Evolutionary conservation across 2,113 vertebrate genomes (phyloP).

Genomic region (Anoplopoma fimbria): DNA sequence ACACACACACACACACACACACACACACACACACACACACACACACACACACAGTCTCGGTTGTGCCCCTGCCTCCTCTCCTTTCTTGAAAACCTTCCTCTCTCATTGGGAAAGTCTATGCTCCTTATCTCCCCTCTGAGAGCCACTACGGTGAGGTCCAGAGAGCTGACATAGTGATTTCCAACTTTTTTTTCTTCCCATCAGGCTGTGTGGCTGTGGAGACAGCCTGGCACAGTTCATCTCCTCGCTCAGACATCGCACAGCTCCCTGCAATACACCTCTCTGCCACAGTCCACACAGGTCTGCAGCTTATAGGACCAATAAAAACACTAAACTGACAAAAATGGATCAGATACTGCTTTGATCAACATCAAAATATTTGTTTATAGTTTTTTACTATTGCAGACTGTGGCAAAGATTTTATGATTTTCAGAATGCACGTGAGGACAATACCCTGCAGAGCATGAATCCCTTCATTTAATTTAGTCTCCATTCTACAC

Average conservation of each 20-base stretch:
- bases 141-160: conserved; percentile 33
- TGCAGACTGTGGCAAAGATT: background rate
- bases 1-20: background rate
- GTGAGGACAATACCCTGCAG: background rate
- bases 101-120: conserved; percentile 40
- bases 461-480: background rate
- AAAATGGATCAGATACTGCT: background rate
- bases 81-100: conserved; percentile 1
- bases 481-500: background rate
- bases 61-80: background rate
- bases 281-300: conserved; percentile 1
- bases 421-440: background rate
- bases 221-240: conserved; percentile 18
- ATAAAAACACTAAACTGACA: background rate
- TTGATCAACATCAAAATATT: background rate
- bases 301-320: background rate
- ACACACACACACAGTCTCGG: background rate
- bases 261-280: conserved; percentile 12
- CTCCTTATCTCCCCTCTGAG: conserved; percentile 40
- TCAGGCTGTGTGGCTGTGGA: conserved; percentile 21
- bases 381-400: background rate
- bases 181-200: conserved; percentile 4
- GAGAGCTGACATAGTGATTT: conserved; percentile 58
- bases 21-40: background rate
- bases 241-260: conserved; percentile 2